Percentiles rank a stretch among this genome's conserved stretches.
phyloP scores from a whole-genome alignment of 2,797 vertebrate species.

The Momotus momota region DNA sequence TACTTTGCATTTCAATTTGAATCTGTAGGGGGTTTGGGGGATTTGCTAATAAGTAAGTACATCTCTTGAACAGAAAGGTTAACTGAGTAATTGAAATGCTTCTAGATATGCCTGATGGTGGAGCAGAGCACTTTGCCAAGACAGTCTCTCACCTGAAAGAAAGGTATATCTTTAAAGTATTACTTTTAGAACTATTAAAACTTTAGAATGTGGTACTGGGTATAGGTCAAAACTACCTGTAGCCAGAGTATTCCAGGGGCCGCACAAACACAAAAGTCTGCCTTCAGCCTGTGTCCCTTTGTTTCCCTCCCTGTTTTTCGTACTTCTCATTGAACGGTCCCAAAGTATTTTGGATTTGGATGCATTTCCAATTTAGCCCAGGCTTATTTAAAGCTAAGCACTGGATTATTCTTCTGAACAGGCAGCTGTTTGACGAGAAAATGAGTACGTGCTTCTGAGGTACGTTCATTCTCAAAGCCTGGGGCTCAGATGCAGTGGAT shows the following conservation, averaged over 20 bases:
- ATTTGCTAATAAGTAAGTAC: not conserved
- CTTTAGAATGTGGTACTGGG: not conserved
- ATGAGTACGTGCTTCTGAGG: not conserved
- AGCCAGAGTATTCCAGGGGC: not conserved
- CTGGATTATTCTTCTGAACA: not conserved
- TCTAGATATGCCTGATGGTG: conserved; percentile 92
- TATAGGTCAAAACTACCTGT: not conserved
- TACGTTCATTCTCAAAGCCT: not conserved
- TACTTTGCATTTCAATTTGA: not conserved
- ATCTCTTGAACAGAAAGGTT: not conserved
- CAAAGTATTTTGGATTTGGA: not conserved
- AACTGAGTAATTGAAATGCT: conserved; percentile 35
- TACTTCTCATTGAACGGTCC: not conserved
- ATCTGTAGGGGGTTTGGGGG: not conserved
- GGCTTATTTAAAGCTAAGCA: not conserved
- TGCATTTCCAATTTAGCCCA: not conserved
- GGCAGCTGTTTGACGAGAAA: not conserved
- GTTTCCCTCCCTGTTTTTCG: not conserved
- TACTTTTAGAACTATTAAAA: not conserved
- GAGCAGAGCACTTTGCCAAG: conserved; percentile 91
- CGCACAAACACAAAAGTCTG: not conserved
- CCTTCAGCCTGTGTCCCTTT: not conserved
- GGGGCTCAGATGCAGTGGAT: not conserved
- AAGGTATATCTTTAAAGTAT: conserved; percentile 80
- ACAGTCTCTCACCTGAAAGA: conserved; percentile 91